Base-by-base conservation (phyloP, 1,140 invertebrate genomes). In the Drosophila malerkotliana region DNA sequence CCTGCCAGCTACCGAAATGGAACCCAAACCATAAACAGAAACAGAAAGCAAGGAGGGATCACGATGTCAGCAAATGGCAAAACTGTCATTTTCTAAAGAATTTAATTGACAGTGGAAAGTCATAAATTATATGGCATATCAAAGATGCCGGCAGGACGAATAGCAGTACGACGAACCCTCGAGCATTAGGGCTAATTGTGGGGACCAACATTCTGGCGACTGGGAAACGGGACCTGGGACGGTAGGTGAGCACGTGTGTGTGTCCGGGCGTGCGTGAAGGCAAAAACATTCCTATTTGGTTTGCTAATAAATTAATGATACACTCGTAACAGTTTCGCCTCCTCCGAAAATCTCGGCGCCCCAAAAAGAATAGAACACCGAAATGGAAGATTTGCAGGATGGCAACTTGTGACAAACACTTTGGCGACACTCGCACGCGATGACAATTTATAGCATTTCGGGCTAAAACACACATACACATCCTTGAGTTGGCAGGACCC, bases 241-340 rank as follows among this genome's bases (percentile, higher is more conserved):
- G 18, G 15, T 30, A 21, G 18, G 67, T 18, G 49, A 68, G 56
- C 66, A 69, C 71, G 66, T 77, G 66, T 44, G 8, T 68, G 78
- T 64, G 75, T 30, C 53, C 26, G 62, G 47, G 48, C 53, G 41
- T 57, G 78, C 52, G 55, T 67, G 52, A 63, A 62, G 60, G 64
- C 18, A 63, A 60, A 69, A 75, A 60, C 67, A 72, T 88, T 77
- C 79, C 76, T 82, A 88, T 88, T 88, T 88, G 84, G 67, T 68
- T 88, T 83, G 79, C 84, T 83, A 88, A 88, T 88, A 88, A 88
- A 88, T 88, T 88, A 88, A 89, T 88, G 83, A 88, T 88, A 82
- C 69, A 68, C 76, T 83, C 58, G 57, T 26, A 56, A 44, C 32
- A 14, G 53, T 14, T 39, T 21, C 18, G 53, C 52, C 72, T 15